A percentile compares a stretch with the other conserved stretches of the same genome.
These are phyloP conservation scores for Neosalanx taihuensis DNA, from an alignment of 2,797 vertebrate genomes.

Conservation along the genomic window DNA sequence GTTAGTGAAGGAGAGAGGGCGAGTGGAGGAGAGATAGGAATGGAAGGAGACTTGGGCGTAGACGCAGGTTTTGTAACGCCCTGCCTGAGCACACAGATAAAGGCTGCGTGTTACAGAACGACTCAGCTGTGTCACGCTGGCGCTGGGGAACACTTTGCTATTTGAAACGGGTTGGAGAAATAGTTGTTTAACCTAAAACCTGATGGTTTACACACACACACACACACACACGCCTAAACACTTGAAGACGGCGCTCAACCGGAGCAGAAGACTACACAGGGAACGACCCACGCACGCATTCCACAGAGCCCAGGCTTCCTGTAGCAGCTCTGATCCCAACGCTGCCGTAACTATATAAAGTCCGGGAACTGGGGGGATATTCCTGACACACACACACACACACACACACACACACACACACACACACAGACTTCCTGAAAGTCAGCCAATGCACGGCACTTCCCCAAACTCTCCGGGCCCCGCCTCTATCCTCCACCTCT, in stretches of 20 bases:
- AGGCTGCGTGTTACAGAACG: neutral
- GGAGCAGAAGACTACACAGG: neutral
- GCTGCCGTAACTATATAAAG: neutral
- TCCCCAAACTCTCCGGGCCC: too few relatives aligned
- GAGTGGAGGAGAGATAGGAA: neutral
- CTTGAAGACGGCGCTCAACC: neutral
- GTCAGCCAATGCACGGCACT: too few relatives aligned
- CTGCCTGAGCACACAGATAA: constrained; percentile 2
- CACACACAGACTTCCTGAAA: constrained; percentile 15
- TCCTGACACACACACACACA: constrained; percentile 4
- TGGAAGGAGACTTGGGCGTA: neutral
- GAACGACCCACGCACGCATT: neutral
- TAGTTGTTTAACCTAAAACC: neutral
- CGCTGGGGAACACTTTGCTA: neutral
- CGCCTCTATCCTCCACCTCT: too few relatives aligned
- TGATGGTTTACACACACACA: neutral
- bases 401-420: constrained; percentile 5
- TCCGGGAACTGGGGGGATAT: neutral
- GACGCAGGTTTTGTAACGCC: constrained; percentile 8
- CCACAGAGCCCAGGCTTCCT: neutral
- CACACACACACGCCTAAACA: neutral
- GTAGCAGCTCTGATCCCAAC: neutral
- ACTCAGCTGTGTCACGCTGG: neutral
- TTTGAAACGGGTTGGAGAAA: too few relatives aligned
- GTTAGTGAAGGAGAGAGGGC: neutral